phyloP scores from a whole-genome alignment of 2,113 vertebrate genomes.

The Connochaetes taurinus region DNA sequence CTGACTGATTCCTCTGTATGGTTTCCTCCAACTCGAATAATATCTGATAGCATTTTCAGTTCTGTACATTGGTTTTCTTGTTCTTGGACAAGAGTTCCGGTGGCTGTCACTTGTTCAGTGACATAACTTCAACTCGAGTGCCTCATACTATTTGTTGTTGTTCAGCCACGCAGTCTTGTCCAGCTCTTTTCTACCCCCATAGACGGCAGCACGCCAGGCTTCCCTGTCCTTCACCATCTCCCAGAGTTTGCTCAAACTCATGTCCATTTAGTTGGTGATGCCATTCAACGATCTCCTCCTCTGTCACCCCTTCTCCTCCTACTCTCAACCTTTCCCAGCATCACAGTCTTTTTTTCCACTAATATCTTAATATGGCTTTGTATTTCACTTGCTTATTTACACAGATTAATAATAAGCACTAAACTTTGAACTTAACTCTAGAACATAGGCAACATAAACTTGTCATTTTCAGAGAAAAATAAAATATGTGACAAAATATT shows the following conservation, averaged over 20 bases:
- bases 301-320: neutral
- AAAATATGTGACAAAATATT: neutral
- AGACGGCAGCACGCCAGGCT: neutral
- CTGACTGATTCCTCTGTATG: neutral
- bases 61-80: neutral
- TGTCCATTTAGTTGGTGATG: neutral
- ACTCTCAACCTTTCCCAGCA: neutral
- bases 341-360: neutral
- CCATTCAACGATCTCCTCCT: neutral
- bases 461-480: neutral
- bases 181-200: neutral
- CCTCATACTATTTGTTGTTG: neutral
- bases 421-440: neutral
- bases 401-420: neutral
- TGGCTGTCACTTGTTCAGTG: neutral
- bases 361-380: neutral
- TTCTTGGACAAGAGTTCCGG: neutral
- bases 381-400: neutral
- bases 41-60: neutral
- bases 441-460: neutral
- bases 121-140: neutral
- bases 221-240: neutral
- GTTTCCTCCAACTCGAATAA: neutral
- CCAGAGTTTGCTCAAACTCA: neutral
- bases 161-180: neutral